Base-by-base conservation (phyloP, 2,888 invertebrate species). In the Andrena minutula region DNA sequence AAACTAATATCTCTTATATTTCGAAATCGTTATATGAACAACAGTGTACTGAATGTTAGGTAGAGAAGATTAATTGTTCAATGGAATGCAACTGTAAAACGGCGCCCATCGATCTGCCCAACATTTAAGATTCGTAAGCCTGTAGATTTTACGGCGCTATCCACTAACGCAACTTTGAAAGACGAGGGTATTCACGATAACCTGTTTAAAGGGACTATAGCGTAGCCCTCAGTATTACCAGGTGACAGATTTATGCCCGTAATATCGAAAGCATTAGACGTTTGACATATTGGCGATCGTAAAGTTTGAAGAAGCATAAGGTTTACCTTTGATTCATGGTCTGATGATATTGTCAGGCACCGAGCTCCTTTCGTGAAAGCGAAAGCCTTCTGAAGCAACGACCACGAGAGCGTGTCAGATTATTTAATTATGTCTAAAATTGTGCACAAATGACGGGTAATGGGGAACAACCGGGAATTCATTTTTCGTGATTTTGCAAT, bases 241-340 rank as follows among this genome's bases (percentile, higher is more conserved):
- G 49, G 28, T 82, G 87, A 72, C 84, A 89, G 90, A 90, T 91
- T 91, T 91, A 91, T 91, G 86, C 76, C 69, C 79, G 89, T 85
- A 90, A 90, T 91, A 90, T 90, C 88, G 82, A 81, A 82, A 82
- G 88, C 89, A 89, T 91, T 90, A 90, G 86, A 82, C 81, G 79
- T 82, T 86, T 89, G 89, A 89, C 89, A 80, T 88, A 89, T 89
- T 80, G 86, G 82, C 72, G 84, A 88, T 83, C 88, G 84, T 86
- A 86, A 89, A 89, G 85, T 88, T 86, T 83, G 75, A 70, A 79
- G 83, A 69, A 60, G 71, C 76, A 47, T 41, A 60, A 66, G 58
- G 73, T 66, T 83, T 77, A 82, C 83, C 72, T 83, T 79, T 83
- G 87, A 87, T 87, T 82, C 85, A 79, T 69, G 64, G 63, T 60